phyloP scores from a whole-genome alignment of 2,797 vertebrate genomes.

The Mus minutoides region DNA sequence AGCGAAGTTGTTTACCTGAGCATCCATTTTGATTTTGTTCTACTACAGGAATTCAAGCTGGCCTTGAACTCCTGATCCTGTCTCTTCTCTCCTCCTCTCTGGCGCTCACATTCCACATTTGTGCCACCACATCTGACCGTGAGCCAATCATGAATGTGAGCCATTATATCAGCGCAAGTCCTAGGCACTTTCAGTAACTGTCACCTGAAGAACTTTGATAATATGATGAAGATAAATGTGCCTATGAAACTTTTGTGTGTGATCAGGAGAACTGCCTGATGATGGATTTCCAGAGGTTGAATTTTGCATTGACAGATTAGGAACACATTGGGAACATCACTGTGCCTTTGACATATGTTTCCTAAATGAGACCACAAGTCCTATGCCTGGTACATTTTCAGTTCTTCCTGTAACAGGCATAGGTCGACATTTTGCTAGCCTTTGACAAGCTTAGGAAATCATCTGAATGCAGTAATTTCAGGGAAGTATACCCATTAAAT shows the following conservation, averaged over 20 bases:
- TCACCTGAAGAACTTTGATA: constrained; percentile 19
- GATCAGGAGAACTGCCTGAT: constrained; percentile 7
- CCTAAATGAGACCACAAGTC: constrained; percentile 8
- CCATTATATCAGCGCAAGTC: background rate
- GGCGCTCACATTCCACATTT: background rate
- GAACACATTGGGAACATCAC: background rate
- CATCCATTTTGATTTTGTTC: background rate
- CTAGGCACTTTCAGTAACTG: background rate
- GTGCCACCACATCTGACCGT: background rate
- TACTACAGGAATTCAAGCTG: background rate
- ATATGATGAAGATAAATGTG: background rate
- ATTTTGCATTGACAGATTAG: constrained; percentile 30
- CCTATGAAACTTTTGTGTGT: background rate
- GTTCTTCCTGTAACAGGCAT: background rate
- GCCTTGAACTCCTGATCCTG: background rate
- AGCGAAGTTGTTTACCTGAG: background rate
- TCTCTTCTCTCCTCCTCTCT: background rate
- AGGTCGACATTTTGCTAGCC: background rate
- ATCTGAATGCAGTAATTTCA: background rate
- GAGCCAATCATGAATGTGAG: background rate
- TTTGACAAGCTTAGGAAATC: background rate
- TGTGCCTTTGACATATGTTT: background rate
- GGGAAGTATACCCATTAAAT: background rate
- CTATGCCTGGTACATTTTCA: background rate
- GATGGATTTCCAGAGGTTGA: background rate